Percentiles rank a stretch among this genome's conserved stretches.
Evolutionary conservation across 1,140 invertebrate species (phyloP).

Genomic region (Cataglyphis hispanica): DNA sequence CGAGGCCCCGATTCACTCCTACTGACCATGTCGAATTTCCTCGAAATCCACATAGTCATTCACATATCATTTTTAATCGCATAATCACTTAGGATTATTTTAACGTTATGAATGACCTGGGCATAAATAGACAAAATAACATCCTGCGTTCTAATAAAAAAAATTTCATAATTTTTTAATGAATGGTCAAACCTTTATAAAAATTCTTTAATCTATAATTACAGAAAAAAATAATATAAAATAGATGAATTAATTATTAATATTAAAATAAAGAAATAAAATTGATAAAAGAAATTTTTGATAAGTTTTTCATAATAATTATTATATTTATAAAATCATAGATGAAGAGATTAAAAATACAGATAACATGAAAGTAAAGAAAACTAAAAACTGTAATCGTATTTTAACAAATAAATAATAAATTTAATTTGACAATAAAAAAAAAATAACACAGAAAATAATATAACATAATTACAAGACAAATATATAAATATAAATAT

Average conservation of each 20-base stretch:
- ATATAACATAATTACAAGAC: too few relatives aligned
- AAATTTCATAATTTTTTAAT: not conserved
- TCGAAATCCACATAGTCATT: conserved; percentile 51
- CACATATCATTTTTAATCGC: conserved; percentile 52
- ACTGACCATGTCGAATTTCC: conserved; percentile 43
- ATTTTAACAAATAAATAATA: too few relatives aligned
- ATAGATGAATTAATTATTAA: too few relatives aligned
- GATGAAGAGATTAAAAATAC: too few relatives aligned
- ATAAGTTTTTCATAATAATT: not conserved
- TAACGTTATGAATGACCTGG: not conserved
- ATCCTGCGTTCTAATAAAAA: not conserved
- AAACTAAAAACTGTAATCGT: too few relatives aligned
- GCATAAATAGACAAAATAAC: not conserved
- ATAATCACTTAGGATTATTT: conserved; percentile 19
- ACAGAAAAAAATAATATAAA: not conserved
- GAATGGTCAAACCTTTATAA: not conserved
- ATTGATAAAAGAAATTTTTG: not conserved
- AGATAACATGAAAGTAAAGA: too few relatives aligned
- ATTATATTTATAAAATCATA: too few relatives aligned
- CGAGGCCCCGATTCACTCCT: not conserved
- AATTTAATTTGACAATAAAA: too few relatives aligned
- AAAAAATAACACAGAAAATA: too few relatives aligned
- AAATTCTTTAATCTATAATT: not conserved
- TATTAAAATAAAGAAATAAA: not conserved
- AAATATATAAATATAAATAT: too few relatives aligned